These are phyloP conservation scores for Scotopteryx bipunctaria DNA, from an alignment of 2,888 invertebrate genomes.

Conservation along the genomic window DNA sequence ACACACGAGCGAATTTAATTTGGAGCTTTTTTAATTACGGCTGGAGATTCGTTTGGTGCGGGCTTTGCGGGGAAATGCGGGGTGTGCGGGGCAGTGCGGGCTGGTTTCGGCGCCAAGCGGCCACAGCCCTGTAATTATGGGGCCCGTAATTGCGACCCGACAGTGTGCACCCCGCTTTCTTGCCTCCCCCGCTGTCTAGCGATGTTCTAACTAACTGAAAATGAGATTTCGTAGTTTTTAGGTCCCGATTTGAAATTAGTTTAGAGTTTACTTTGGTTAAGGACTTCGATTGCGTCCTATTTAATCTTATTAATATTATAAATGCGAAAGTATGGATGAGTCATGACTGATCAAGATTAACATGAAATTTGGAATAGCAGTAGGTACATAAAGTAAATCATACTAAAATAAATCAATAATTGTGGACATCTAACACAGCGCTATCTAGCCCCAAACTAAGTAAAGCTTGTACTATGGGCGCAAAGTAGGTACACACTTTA, in stretches of 20 bases:
- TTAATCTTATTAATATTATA: no score
- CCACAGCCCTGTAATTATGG: conserved; percentile 81
- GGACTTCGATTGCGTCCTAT: no score
- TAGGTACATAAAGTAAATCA: no score
- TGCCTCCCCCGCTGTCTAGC: conserved; percentile 57
- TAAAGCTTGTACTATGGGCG: no score
- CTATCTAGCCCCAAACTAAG: no score
- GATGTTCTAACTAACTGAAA: conserved; percentile 45
- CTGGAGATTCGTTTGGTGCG: conserved; percentile 72
- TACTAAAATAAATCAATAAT: no score
- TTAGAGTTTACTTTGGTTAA: no score
- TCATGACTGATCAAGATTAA: no score
- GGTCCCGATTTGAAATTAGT: conserved; percentile 11
- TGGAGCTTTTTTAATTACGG: conserved; percentile 83
- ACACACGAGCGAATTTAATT: conserved; percentile 82
- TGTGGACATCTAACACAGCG: no score
- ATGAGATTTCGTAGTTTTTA: conserved; percentile 25
- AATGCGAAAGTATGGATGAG: no score
- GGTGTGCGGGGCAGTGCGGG: conserved; percentile 35
- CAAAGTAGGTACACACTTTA: no score
- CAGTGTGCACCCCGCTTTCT: conserved; percentile 60
- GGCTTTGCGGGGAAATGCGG: conserved; percentile 43
- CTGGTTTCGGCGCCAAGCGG: conserved; percentile 78
- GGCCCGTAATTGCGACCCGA: conserved; percentile 78
- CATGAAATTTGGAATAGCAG: no score